A percentile compares a stretch with the other conserved stretches of the same genome.
Evolutionary conservation across 2,888 invertebrate species (phyloP).

Genomic region (Tetheella fluctuosa): DNA sequence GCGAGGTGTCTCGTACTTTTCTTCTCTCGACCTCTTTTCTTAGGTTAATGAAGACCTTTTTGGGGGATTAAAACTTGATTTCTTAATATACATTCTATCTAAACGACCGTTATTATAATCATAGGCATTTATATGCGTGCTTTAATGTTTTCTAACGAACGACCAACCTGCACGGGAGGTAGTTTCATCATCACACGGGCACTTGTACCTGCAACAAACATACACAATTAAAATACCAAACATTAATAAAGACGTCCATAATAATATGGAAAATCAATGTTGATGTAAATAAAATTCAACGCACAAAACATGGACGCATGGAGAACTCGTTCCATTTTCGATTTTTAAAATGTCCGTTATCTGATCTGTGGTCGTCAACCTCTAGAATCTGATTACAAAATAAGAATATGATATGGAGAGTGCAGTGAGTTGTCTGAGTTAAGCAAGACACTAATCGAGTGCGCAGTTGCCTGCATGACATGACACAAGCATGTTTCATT

Average conservation of each 20-base stretch:
- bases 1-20: conserved; percentile 65
- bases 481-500: conserved; percentile 60
- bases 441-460: conserved; percentile 14
- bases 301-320: conserved; percentile 38
- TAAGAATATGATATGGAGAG: conserved; percentile 40
- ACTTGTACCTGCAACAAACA: conserved; percentile 62
- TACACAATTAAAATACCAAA: conserved; percentile 41
- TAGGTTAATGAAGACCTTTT: conserved; percentile 69
- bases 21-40: conserved; percentile 59
- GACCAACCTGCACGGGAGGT: conserved; percentile 62
- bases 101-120: conserved; percentile 41
- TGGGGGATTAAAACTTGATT: conserved; percentile 53
- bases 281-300: conserved; percentile 40
- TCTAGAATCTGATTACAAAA: conserved; percentile 43
- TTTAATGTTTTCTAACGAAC: conserved; percentile 46
- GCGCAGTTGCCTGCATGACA: conserved; percentile 28
- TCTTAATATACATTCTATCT: conserved; percentile 37
- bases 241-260: conserved; percentile 29
- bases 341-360: conserved; percentile 52
- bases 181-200: conserved; percentile 44
- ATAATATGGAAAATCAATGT: conserved; percentile 49
- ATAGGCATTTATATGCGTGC: conserved; percentile 40
- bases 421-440: conserved; percentile 16
- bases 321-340: conserved; percentile 53
- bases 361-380: conserved; percentile 51